Conservation (phyloP, 2,113 vertebrate genomes). For the Girardinichthys multiradiatus region DNA sequence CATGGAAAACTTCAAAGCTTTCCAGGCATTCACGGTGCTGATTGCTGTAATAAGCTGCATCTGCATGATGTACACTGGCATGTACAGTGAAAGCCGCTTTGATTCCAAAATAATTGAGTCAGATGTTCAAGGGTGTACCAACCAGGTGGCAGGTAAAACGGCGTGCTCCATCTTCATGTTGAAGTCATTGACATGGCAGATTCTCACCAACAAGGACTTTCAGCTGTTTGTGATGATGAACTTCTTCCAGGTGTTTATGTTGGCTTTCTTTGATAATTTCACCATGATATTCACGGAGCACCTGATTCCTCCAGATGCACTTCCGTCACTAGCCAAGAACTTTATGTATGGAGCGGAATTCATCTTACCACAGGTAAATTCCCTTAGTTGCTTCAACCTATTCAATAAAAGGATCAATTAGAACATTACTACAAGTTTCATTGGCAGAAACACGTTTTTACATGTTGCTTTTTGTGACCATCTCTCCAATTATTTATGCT, state of each 20-base stretch:
- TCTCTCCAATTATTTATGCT: not conserved
- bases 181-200: constrained; percentile 81
- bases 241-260: constrained; percentile 91
- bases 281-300: constrained; percentile 90
- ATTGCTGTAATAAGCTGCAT: constrained; percentile 77
- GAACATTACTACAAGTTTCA: too few species aligned
- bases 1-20: constrained; percentile 84
- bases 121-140: not conserved
- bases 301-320: constrained; percentile 84
- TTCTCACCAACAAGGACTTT: constrained; percentile 86
- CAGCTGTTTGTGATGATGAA: constrained; percentile 88
- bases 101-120: constrained; percentile 64
- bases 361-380: constrained; percentile 89
- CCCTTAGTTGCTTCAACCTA: not conserved
- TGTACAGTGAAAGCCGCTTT: constrained; percentile 79
- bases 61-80: constrained; percentile 86
- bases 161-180: constrained; percentile 76
- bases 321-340: constrained; percentile 84
- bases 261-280: constrained; percentile 90
- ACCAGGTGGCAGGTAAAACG: constrained; percentile 9
- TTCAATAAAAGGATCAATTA: not conserved
- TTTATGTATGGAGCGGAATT: constrained; percentile 90
- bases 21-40: constrained; percentile 80
- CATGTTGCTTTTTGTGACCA: not conserved
- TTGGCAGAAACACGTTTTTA: not conserved